Evolutionary conservation across 2,797 vertebrate genomes (phyloP).

Genomic region (Rhynchotus rufescens): DNA sequence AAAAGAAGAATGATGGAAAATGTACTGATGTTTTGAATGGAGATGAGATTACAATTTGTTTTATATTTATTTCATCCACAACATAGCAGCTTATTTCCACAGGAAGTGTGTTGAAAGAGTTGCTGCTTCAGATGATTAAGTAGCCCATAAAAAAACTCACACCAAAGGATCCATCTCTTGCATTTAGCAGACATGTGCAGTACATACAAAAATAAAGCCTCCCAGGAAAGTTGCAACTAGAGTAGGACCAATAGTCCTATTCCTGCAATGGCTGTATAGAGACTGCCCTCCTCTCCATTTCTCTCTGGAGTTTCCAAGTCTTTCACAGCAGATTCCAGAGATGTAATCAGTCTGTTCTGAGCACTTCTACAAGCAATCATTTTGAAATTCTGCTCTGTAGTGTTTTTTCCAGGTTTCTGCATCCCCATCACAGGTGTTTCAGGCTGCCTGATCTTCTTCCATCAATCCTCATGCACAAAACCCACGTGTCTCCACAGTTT

Average conservation of each 20-base stretch:
- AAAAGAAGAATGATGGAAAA: neutral
- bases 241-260: neutral
- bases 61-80: neutral
- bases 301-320: neutral
- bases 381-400: neutral
- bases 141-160: neutral
- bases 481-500: neutral
- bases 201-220: accelerated
- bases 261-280: neutral
- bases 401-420: neutral
- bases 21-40: neutral
- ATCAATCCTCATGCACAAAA: neutral
- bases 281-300: neutral
- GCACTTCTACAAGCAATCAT: neutral
- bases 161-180: neutral
- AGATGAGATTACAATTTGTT: neutral
- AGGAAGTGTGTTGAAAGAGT: neutral
- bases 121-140: neutral
- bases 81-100: neutral
- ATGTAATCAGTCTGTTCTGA: neutral
- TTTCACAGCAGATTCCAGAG: accelerated
- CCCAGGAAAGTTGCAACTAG: neutral
- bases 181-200: neutral
- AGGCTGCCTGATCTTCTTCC: neutral
- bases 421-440: neutral